Base-by-base conservation (phyloP, 2,888 invertebrate genomes). In the Arrhopalites spinosus region DNA sequence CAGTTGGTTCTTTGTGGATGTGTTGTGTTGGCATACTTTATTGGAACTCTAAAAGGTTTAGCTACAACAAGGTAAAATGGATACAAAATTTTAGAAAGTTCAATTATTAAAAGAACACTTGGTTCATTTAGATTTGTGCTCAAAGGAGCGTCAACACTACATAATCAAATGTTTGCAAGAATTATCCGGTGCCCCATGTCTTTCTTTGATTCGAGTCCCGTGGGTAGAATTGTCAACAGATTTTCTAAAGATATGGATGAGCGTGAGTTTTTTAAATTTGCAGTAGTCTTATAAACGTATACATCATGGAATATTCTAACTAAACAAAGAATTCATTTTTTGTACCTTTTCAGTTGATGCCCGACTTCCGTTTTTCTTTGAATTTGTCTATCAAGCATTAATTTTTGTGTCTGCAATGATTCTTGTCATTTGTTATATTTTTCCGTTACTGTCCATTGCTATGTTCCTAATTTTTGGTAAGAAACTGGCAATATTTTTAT, bases 191-290 rank as follows among this genome's bases (percentile, higher is more conserved):
- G 84, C 75, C 84, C 85, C 3, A 84, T 86, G 78, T 81, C 82
- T 15, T 87, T 87, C 80, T 87, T 87, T 80, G 87, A 87, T 81
- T 82, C 82, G 2, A 86, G 86, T 11, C 87, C 87, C 0, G 79
- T 84, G 36, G 87, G 87, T 5, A 82, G 87, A 77, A 86, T 87
- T 59, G 79, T 87, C 30, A 86, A 86, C 77, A 81, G 87, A 67
- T 87, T 87, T 83, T 86, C 86, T 7, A 86, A 86, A 79, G 87
- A 87, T 80, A 85, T 87, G 84, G 87, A 87, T 83, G 87, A 87
- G 83, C 83, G 86, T 86, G 80, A 81, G 82, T 64, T 11, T 64
- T 27, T 63, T 13, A 63, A 8, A 63, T 63, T 3, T 7, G 5
- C 5, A 27, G 5, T n/a, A n/a, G n/a, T n/a, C n/a, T 8, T 59